These are phyloP conservation scores for Acanthacorydalis orientalis DNA, from an alignment of 2,888 invertebrate species.

Conservation along the genomic window DNA sequence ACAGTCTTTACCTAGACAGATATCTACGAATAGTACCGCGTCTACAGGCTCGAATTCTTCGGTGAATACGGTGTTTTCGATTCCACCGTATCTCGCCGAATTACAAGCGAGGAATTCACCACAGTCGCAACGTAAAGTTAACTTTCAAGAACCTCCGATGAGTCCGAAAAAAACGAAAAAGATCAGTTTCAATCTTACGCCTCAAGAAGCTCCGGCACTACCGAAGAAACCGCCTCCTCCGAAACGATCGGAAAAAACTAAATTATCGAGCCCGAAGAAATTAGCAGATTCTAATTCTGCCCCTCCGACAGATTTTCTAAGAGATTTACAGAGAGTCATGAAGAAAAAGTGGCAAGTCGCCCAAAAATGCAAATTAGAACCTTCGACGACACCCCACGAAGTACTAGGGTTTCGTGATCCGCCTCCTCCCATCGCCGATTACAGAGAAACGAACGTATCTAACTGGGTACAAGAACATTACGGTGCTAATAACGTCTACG, in stretches of 20 bases:
- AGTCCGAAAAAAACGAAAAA: conserved; percentile 41
- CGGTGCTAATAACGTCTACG: conserved; percentile 56
- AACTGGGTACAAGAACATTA: conserved; percentile 86
- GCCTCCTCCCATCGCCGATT: conserved; percentile 48
- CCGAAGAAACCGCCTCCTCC: conserved; percentile 59
- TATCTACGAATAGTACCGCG: conserved; percentile 35
- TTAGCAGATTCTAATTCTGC: conserved; percentile 53
- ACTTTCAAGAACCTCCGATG: conserved; percentile 41
- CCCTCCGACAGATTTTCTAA: conserved; percentile 67
- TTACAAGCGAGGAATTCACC: conserved; percentile 36
- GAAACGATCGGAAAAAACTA: conserved; percentile 56
- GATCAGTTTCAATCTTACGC: conserved; percentile 42
- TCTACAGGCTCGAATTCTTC: conserved; percentile 31
- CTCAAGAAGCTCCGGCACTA: conserved; percentile 34
- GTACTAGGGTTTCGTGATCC: conserved; percentile 80
- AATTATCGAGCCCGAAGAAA: conserved; percentile 60
- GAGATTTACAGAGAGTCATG: conserved; percentile 83
- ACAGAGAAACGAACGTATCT: conserved; percentile 70
- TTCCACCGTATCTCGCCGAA: conserved; percentile 34
- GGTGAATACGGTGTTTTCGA: conserved; percentile 13
- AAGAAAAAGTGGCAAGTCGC: conserved; percentile 87
- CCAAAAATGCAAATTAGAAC: conserved; percentile 77
- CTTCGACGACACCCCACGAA: conserved; percentile 78
- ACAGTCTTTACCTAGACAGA: conserved; percentile 33
- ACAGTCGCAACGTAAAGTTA: conserved; percentile 38